phyloP scores from a whole-genome alignment of 37 sponge, comb jelly and placozoan species.

The Agelas oroides region DNA sequence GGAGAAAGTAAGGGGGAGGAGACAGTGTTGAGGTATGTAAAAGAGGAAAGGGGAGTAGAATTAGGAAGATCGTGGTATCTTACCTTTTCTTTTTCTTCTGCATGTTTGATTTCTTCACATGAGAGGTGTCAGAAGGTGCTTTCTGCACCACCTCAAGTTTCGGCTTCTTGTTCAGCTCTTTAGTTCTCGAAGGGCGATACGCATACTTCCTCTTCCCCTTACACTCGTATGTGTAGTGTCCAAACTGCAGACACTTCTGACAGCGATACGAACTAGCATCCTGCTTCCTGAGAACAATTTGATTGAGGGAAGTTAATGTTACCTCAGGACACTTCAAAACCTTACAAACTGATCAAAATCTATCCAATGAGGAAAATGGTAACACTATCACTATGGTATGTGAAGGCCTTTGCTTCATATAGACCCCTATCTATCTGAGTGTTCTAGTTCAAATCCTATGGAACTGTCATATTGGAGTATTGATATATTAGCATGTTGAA shows the following conservation, averaged over 20 bases:
- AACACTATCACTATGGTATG: too few species aligned
- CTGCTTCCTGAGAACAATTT: slow-evolving; percentile 55
- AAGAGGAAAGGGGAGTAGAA: too few species aligned
- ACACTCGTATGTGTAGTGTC: slow-evolving; percentile 91
- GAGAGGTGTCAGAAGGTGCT: not conserved
- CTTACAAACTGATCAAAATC: too few species aligned
- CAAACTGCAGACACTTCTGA: slow-evolving; percentile 86
- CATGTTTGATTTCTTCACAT: not conserved
- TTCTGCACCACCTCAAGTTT: not conserved
- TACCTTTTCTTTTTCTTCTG: slow-evolving; percentile 15
- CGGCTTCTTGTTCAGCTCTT: slow-evolving; percentile 54
- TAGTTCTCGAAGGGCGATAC: slow-evolving; percentile 79
- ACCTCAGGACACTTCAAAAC: too few species aligned
- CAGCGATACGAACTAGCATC: slow-evolving; percentile 82
- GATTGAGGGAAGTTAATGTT: not conserved
- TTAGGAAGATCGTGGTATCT: not conserved
- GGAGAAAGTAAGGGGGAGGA: too few species aligned
- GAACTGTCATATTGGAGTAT: too few species aligned
- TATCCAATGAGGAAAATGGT: too few species aligned
- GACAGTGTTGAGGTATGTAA: too few species aligned
- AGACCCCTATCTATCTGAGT: too few species aligned
- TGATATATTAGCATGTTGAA: too few species aligned
- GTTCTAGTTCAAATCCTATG: too few species aligned
- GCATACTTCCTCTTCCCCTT: slow-evolving; percentile 82
- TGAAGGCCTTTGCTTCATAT: too few species aligned